phyloP scores from a whole-genome alignment of 1,140 invertebrate genomes.

The silkworm (Bombyx mori) region DNA sequence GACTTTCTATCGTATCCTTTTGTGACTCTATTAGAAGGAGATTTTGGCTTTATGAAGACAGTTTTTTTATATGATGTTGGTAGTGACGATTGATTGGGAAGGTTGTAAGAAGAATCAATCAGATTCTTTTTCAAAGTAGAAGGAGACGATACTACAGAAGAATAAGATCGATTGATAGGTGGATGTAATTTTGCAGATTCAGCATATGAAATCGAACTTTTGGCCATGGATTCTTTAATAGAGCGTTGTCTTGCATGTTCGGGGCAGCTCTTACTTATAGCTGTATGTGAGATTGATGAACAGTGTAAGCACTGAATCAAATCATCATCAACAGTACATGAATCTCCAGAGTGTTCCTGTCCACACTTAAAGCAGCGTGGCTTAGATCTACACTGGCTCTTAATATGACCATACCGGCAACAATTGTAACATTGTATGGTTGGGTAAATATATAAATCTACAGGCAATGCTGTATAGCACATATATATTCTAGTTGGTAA shows the following conservation, averaged over 20 bases:
- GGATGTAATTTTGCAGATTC: slow-evolving; percentile 4
- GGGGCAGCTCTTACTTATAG: slow-evolving; percentile 2
- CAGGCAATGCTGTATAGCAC: background rate
- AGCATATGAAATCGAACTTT: background rate
- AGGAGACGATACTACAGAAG: background rate
- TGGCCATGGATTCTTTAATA: slow-evolving; percentile 2
- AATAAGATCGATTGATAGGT: background rate
- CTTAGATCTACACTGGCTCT: slow-evolving; percentile 1
- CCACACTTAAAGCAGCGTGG: slow-evolving; percentile 5
- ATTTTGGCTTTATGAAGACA: too few relatives aligned
- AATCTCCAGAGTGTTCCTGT: slow-evolving; percentile 2
- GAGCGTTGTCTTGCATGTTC: background rate
- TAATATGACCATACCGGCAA: slow-evolving; percentile 1
- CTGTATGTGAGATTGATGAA: background rate
- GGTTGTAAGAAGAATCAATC: too few relatives aligned
- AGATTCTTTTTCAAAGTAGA: too few relatives aligned
- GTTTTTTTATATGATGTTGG: slow-evolving; percentile 1
- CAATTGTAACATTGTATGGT: slow-evolving; percentile 6
- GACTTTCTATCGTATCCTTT: slow-evolving; percentile 7
- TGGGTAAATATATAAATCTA: slow-evolving; percentile 5
- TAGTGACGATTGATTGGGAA: background rate
- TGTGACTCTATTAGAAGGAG: too few relatives aligned
- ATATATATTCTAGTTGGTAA: background rate
- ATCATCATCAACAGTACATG: background rate
- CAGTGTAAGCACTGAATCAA: slow-evolving; percentile 1